Evolutionary conservation across 2,797 vertebrate genomes (phyloP).

Genomic region (Xenentodon cancila): DNA sequence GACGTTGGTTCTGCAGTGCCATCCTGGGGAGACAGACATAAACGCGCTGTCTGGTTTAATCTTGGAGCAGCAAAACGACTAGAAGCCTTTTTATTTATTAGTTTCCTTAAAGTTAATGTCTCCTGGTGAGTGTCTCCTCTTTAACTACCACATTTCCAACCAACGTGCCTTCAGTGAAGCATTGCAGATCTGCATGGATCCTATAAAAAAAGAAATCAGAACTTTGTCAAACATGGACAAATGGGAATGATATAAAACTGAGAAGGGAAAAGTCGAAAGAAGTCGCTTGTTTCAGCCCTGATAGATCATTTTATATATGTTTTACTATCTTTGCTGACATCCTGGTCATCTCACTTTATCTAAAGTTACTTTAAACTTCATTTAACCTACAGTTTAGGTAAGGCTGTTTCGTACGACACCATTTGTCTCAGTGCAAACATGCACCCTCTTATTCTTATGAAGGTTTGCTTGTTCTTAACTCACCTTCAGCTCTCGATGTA

Average conservation of each 20-base stretch:
- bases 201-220: not conserved
- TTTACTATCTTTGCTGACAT: not conserved
- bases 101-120: not conserved
- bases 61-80: constrained; percentile 66
- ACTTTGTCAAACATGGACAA: too few relatives aligned
- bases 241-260: too few relatives aligned
- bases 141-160: not conserved
- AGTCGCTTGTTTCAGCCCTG: not conserved
- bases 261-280: too few relatives aligned
- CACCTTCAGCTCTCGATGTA: too few relatives aligned
- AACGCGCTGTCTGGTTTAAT: constrained; percentile 85
- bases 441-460: too few relatives aligned
- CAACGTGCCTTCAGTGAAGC: not conserved
- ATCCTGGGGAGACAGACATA: constrained; percentile 81
- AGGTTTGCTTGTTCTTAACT: too few relatives aligned
- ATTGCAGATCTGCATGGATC: not conserved
- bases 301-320: not conserved
- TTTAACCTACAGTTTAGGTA: not conserved
- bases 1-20: constrained; percentile 83
- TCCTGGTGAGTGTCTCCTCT: not conserved
- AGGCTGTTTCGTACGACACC: too few relatives aligned
- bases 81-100: not conserved
- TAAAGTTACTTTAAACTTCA: not conserved
- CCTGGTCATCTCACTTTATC: not conserved
- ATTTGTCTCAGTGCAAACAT: too few relatives aligned